phyloP scores from a whole-genome alignment of 2,888 invertebrate genomes.

The Hirtodrosophila duncani region DNA sequence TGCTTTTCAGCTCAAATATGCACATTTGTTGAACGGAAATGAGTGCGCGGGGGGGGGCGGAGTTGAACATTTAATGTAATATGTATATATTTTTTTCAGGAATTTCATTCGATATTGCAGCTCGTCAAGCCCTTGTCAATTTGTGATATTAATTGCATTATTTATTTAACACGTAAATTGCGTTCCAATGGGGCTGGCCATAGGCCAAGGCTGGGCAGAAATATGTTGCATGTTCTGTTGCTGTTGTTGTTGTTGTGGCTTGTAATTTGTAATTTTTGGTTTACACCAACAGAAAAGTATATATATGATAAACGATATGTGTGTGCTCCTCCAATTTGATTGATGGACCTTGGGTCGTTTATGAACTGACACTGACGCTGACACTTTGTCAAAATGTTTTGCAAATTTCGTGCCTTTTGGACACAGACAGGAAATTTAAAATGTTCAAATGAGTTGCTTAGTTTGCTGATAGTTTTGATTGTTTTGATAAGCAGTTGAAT shows the following conservation, averaged over 20 bases:
- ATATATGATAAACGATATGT: too few relatives aligned
- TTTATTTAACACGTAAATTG: conserved; percentile 55
- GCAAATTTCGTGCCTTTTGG: conserved; percentile 38
- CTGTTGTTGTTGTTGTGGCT: background rate
- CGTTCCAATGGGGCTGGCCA: background rate
- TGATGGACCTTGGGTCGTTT: conserved; percentile 45
- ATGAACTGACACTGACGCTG: conserved; percentile 30
- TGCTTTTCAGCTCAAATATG: too few relatives aligned
- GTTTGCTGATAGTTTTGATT: too few relatives aligned
- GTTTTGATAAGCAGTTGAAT: too few relatives aligned
- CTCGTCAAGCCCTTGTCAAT: conserved; percentile 53
- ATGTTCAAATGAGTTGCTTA: too few relatives aligned
- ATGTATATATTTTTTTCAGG: conserved; percentile 25
- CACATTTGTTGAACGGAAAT: conserved; percentile 26
- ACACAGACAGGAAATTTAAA: too few relatives aligned
- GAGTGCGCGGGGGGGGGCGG: background rate
- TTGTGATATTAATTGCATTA: conserved; percentile 63
- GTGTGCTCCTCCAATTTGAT: too few relatives aligned
- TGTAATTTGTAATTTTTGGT: conserved; percentile 34
- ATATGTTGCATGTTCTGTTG: conserved; percentile 11
- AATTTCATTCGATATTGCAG: conserved; percentile 17
- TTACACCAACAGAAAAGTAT: too few relatives aligned
- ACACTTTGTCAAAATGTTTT: conserved; percentile 39
- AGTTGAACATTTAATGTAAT: conserved; percentile 27
- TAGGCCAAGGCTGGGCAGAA: too few relatives aligned